Conservation (phyloP, 1,140 invertebrate species). For the Rhopalosiphum maidis region DNA sequence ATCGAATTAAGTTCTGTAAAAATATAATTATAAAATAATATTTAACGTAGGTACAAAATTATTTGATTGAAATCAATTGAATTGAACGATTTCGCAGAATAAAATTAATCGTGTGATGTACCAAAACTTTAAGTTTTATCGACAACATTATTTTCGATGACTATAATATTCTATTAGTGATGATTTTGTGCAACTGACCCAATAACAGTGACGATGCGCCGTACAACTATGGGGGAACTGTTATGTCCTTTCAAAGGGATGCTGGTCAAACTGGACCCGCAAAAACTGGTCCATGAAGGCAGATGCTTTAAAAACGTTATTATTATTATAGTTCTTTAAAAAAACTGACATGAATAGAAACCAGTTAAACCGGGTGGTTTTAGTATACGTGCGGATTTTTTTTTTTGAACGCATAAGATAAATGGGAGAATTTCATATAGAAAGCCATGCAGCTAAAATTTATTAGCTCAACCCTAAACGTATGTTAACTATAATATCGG, state of each 20-base stretch:
- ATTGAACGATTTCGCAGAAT: background rate
- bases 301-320: conserved; percentile 50
- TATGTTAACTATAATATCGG: background rate
- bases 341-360: conserved; percentile 49
- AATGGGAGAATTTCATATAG: background rate
- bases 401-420: background rate
- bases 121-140: no score
- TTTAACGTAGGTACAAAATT: background rate
- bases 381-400: background rate
- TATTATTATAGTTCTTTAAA: conserved; percentile 31
- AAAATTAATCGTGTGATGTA: background rate
- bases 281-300: conserved; percentile 56
- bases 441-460: background rate
- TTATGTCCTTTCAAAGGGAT: conserved; percentile 39
- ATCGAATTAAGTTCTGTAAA: background rate
- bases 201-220: background rate
- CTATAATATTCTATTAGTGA: background rate
- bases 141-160: background rate
- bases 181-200: background rate
- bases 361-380: conserved; percentile 55
- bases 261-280: conserved; percentile 56
- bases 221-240: background rate
- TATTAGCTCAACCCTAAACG: background rate
- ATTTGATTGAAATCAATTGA: background rate
- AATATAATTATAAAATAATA: background rate